These are phyloP conservation scores for Cheumatopsyche charites DNA, from an alignment of 1,140 invertebrate genomes.

Conservation along the genomic window DNA sequence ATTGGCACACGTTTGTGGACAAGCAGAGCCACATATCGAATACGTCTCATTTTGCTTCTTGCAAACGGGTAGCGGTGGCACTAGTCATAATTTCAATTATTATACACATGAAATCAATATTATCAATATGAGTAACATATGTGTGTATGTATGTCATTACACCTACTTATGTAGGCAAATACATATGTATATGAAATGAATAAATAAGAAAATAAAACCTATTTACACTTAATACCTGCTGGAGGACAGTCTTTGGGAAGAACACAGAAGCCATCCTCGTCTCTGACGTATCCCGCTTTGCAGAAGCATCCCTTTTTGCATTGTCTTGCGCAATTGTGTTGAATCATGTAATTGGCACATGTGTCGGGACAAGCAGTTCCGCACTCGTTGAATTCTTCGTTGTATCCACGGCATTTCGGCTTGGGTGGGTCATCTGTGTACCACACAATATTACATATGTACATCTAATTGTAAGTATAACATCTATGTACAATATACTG, in stretches of 20 bases:
- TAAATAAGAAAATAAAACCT: slow-evolving; percentile 17
- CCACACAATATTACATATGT: not conserved
- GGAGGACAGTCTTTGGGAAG: slow-evolving; percentile 39
- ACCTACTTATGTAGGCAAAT: not conserved
- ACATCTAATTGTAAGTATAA: not conserved
- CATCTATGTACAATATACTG: slow-evolving; percentile 10
- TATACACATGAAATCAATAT: not conserved
- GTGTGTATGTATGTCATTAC: not conserved
- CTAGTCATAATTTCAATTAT: slow-evolving; percentile 1
- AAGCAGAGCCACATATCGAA: slow-evolving; percentile 28
- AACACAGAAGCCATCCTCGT: slow-evolving; percentile 40
- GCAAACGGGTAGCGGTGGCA: slow-evolving; percentile 32
- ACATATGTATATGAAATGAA: too few species aligned
- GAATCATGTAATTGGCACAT: slow-evolving; percentile 38
- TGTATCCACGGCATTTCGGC: slow-evolving; percentile 20
- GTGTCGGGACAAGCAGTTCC: slow-evolving; percentile 40
- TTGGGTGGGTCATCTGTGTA: slow-evolving; percentile 18
- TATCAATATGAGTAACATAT: not conserved
- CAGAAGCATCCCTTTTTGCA: slow-evolving; percentile 49
- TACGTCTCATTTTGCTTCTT: slow-evolving; percentile 36
- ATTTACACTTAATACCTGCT: slow-evolving; percentile 31
- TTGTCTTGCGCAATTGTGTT: slow-evolving; percentile 39
- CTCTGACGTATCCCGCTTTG: slow-evolving; percentile 44
- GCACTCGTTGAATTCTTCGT: slow-evolving; percentile 43
- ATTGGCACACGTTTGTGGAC: slow-evolving; percentile 36